Conservation (phyloP, 2,113 vertebrate species). For the Naja naja region DNA sequence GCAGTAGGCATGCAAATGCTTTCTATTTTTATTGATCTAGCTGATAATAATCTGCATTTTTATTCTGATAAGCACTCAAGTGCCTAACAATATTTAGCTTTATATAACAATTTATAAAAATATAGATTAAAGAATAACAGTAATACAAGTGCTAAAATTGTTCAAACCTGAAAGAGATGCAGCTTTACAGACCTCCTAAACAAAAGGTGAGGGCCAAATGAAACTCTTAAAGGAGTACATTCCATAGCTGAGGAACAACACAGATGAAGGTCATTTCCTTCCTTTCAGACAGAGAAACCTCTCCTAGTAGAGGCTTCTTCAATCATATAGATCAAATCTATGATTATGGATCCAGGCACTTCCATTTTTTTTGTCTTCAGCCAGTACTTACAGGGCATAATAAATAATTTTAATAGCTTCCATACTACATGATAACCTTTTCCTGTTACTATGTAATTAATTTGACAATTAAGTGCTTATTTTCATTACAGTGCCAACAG, state of each 20-base stretch:
- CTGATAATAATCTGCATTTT: neutral
- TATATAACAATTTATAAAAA: neutral
- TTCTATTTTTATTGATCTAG: neutral
- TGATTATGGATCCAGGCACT: neutral
- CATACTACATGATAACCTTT: neutral
- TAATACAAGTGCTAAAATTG: neutral
- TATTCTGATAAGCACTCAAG: neutral
- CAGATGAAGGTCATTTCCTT: neutral
- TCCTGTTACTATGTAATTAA: neutral
- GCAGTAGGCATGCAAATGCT: neutral
- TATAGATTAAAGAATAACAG: neutral
- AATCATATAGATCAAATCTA: neutral
- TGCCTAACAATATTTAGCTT: neutral
- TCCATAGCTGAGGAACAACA: neutral
- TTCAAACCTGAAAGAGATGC: neutral
- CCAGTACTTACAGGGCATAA: neutral
- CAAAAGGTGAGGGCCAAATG: neutral
- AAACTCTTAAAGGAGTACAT: neutral
- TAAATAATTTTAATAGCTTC: neutral
- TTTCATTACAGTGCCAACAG: neutral
- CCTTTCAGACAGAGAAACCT: neutral
- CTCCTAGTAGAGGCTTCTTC: neutral
- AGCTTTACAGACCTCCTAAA: neutral
- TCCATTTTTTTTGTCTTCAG: neutral
- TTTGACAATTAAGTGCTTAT: neutral